These are phyloP conservation scores for Vanacampus margaritifer DNA, from an alignment of 2,113 vertebrate species.

Conservation along the genomic window DNA sequence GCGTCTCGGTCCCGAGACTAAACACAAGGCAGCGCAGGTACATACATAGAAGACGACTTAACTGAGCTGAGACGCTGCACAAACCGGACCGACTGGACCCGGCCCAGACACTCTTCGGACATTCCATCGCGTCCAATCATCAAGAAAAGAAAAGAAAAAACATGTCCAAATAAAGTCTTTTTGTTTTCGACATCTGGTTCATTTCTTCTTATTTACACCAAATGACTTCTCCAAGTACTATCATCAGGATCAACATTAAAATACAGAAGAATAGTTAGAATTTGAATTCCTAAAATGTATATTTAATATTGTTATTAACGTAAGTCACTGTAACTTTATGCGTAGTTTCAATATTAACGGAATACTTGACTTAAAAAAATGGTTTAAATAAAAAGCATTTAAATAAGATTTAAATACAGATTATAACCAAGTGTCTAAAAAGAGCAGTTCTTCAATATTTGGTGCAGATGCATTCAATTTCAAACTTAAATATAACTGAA, in stretches of 20 bases:
- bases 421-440: too few relatives aligned
- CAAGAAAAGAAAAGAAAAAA: neutral
- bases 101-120: neutral
- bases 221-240: too few relatives aligned
- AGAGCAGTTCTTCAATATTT: neutral
- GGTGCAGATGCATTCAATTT: neutral
- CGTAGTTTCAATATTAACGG: too few relatives aligned
- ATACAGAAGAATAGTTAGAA: too few relatives aligned
- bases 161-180: neutral
- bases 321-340: too few relatives aligned
- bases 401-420: too few relatives aligned
- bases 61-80: conserved; percentile 7
- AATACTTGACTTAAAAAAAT: too few relatives aligned
- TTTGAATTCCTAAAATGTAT: too few relatives aligned
- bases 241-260: too few relatives aligned
- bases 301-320: too few relatives aligned
- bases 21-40: conserved; percentile 47
- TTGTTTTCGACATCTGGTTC: neutral
- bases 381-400: too few relatives aligned
- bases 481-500: neutral
- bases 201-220: neutral
- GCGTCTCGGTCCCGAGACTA: conserved; percentile 54
- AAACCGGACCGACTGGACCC: conserved; percentile 13
- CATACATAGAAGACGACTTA: conserved; percentile 21
- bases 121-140: neutral